Percentiles rank a stretch among this genome's conserved stretches.
Evolutionary conservation across 2,113 vertebrate genomes (phyloP).

Genomic region (Nannospalax galili): DNA sequence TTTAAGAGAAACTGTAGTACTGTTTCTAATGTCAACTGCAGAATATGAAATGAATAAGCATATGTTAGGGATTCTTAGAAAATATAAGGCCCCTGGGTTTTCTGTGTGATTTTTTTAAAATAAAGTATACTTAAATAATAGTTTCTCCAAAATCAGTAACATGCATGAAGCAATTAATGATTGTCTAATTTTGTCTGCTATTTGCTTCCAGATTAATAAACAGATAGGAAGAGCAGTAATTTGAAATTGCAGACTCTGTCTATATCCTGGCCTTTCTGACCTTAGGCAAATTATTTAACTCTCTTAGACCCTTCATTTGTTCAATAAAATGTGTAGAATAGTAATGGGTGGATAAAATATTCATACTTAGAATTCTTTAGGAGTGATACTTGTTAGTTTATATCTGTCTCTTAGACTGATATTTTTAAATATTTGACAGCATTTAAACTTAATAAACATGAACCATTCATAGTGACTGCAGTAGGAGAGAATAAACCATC

Average conservation of each 20-base stretch:
- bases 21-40: neutral
- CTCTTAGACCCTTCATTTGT: slow-evolving; percentile 19
- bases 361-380: slow-evolving; percentile 1
- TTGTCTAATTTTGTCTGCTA: slow-evolving; percentile 22
- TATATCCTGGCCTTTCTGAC: neutral
- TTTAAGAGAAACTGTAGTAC: neutral
- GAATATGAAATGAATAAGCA: slow-evolving; percentile 20
- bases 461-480: neutral
- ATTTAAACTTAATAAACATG: slow-evolving; percentile 55
- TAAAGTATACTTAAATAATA: slow-evolving; percentile 9
- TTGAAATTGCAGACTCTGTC: neutral
- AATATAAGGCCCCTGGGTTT: neutral
- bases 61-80: neutral
- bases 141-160: neutral
- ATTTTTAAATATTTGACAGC: slow-evolving; percentile 24
- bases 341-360: slow-evolving; percentile 30
- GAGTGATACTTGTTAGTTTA: neutral
- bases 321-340: slow-evolving; percentile 2
- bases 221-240: neutral
- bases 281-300: slow-evolving; percentile 34
- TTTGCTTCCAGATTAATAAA: slow-evolving; percentile 17
- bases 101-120: slow-evolving; percentile 29
- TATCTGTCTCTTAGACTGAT: neutral
- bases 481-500: neutral
- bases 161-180: neutral